Conservation (phyloP, 2,113 vertebrate species). For the Paramisgurnus dabryanus region DNA sequence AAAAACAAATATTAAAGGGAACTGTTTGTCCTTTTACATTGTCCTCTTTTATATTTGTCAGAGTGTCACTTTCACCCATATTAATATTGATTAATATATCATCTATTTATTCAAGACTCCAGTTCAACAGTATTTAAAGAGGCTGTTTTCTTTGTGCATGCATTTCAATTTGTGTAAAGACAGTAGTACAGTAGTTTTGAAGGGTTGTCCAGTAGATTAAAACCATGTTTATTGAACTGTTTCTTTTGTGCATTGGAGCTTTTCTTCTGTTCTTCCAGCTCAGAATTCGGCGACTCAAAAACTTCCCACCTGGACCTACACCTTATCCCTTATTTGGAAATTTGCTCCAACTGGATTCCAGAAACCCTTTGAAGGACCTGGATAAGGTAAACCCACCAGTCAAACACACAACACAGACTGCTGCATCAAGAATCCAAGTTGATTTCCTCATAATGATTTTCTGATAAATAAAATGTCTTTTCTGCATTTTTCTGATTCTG, state of each 20-base stretch:
- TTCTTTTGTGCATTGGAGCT: constrained; percentile 27
- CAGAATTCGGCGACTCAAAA: constrained; percentile 17
- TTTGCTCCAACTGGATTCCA: constrained; percentile 27
- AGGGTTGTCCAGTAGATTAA: neutral
- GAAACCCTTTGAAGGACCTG: constrained; percentile 13
- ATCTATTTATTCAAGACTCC: neutral
- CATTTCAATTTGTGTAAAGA: constrained; percentile 2
- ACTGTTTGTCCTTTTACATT: too few relatives aligned
- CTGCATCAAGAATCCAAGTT: neutral
- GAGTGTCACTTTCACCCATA: neutral
- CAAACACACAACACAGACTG: neutral
- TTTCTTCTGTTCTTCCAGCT: constrained; percentile 13
- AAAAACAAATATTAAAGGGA: too few relatives aligned
- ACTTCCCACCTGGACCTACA: constrained; percentile 24
- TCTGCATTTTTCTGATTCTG: too few relatives aligned
- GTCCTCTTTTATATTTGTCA: too few relatives aligned
- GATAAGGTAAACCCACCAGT: constrained; percentile 21
- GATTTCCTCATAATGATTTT: too few relatives aligned
- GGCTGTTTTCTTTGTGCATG: neutral
- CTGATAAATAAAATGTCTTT: too few relatives aligned
- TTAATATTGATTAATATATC: neutral
- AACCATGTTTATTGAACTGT: constrained; percentile 12
- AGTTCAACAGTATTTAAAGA: constrained; percentile 9
- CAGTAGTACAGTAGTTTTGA: neutral
- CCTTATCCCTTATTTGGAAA: constrained; percentile 38